Conservation (phyloP, 1,140 invertebrate genomes). For the Sipha flava region DNA sequence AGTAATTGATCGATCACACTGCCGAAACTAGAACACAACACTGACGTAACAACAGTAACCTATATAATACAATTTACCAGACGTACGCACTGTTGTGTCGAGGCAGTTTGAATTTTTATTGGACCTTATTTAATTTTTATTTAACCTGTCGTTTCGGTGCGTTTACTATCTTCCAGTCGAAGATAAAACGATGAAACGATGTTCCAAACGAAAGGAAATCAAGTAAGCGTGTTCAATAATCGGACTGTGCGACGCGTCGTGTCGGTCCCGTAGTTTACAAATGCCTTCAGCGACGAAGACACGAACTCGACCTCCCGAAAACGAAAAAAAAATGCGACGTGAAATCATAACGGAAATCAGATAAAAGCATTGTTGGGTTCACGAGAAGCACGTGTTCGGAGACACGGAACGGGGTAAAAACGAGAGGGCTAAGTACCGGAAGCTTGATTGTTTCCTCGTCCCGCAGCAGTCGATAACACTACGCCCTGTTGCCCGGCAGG, state of each 20-base stretch:
- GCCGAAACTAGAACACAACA: not conserved
- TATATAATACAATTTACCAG: no score
- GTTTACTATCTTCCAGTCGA: not conserved
- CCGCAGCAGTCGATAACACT: no score
- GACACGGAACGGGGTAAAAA: no score
- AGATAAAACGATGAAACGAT: not conserved
- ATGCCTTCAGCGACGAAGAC: not conserved
- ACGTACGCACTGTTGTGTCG: no score
- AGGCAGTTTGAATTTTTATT: no score
- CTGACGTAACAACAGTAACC: not conserved
- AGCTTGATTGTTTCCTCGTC: no score
- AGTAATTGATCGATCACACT: not conserved
- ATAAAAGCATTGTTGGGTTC: no score
- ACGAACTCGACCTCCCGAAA: not conserved
- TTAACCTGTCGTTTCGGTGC: not conserved
- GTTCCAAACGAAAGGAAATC: not conserved
- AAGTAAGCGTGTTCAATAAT: no score
- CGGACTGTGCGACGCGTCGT: no score
- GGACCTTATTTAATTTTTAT: no score
- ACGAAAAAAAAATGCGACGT: not conserved
- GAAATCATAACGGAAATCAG: not conserved
- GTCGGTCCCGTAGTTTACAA: not conserved
- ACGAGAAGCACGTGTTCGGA: no score
- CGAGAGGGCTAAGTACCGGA: no score
- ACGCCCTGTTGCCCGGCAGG: not conserved